phyloP scores from a whole-genome alignment of 2,797 vertebrate species.

The Micrastur ruficollis region DNA sequence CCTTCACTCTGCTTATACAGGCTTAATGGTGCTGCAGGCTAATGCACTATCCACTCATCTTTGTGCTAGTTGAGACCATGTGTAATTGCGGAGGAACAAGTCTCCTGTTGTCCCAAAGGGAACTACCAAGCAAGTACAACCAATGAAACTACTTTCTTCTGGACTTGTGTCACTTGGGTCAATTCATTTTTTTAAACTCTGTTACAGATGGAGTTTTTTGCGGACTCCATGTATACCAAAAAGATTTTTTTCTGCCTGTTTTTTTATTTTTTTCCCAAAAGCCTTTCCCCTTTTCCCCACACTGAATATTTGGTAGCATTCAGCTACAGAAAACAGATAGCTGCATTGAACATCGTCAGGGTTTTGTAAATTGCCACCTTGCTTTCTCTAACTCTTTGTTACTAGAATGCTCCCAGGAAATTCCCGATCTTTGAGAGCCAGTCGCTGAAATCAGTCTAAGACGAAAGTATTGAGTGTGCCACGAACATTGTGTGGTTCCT shows the following conservation, averaged over 20 bases:
- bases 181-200: not conserved
- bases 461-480: not conserved
- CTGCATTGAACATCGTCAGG: too few relatives aligned
- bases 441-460: not conserved
- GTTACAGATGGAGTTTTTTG: not conserved
- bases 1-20: accelerated
- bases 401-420: not conserved
- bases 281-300: not conserved
- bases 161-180: not conserved
- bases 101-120: not conserved
- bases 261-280: not conserved
- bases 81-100: not conserved
- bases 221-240: not conserved
- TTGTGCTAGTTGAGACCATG: accelerated
- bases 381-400: not conserved
- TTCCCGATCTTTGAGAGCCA: not conserved
- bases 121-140: not conserved
- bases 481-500: not conserved
- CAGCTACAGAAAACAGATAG: not conserved
- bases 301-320: not conserved
- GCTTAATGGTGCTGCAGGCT: not conserved
- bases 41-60: not conserved
- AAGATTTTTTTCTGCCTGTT: not conserved
- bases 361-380: not conserved
- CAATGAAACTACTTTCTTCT: not conserved